These are phyloP conservation scores for Harpalus rufipes DNA, from an alignment of 2,888 invertebrate genomes.

Conservation along the genomic window DNA sequence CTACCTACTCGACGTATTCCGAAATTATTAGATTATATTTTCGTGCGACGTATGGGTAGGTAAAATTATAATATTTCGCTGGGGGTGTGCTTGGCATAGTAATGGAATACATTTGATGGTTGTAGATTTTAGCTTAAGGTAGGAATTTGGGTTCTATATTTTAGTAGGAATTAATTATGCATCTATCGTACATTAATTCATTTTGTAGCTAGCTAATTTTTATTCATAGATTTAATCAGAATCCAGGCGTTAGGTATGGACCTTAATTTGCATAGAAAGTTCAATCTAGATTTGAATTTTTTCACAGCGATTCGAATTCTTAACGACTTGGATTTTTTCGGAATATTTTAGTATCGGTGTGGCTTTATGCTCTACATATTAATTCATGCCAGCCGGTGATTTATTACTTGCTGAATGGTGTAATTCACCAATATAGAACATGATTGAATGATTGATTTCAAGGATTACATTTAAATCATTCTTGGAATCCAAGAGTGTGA, in stretches of 20 bases:
- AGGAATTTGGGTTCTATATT: conserved; percentile 59
- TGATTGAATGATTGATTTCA: conserved; percentile 44
- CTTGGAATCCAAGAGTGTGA: conserved; percentile 10
- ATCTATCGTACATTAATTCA: conserved; percentile 61
- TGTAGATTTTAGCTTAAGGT: conserved; percentile 67
- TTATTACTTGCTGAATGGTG: conserved; percentile 39
- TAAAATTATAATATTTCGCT: conserved; percentile 5
- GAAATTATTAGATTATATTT: conserved; percentile 62
- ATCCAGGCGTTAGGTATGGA: conserved; percentile 60
- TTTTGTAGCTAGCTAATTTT: conserved; percentile 64
- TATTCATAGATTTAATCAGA: conserved; percentile 61
- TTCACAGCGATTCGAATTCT: conserved; percentile 47
- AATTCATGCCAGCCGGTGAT: conserved; percentile 14
- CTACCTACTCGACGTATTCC: background rate
- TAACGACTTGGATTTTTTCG: conserved; percentile 37
- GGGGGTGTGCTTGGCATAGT: conserved; percentile 69
- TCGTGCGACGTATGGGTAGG: background rate
- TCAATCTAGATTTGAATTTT: conserved; percentile 62
- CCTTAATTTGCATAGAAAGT: conserved; percentile 65
- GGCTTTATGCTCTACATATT: conserved; percentile 25
- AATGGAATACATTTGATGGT: conserved; percentile 64
- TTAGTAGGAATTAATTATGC: conserved; percentile 49
- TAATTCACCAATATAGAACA: conserved; percentile 26
- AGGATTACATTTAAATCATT: conserved; percentile 38
- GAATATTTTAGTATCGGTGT: conserved; percentile 23